These are phyloP conservation scores for Eonycteris spelaea DNA, from an alignment of 2,113 vertebrate genomes.

Conservation along the genomic window DNA sequence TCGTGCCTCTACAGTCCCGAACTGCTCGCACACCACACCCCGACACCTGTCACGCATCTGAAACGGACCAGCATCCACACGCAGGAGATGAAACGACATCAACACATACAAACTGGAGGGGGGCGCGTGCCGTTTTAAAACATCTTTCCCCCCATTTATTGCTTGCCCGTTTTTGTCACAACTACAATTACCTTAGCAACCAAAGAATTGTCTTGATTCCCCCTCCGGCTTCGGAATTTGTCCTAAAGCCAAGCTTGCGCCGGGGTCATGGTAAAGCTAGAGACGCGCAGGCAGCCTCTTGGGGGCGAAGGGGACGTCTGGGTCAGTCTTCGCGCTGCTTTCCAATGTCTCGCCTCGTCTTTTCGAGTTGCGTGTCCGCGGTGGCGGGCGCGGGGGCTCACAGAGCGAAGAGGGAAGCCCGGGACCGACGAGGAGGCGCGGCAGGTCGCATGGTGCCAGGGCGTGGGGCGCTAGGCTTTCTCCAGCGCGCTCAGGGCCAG, in stretches of 20 bases:
- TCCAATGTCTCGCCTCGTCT: not conserved
- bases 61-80: constrained; percentile 20
- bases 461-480: constrained; percentile 40
- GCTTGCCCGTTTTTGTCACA: constrained; percentile 38
- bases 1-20: constrained; percentile 56
- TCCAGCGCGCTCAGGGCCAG: not conserved
- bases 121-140: not conserved
- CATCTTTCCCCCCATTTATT: not conserved
- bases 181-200: constrained; percentile 84
- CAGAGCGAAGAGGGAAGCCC: not conserved
- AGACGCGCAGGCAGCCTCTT: constrained; percentile 37
- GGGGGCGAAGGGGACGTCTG: not conserved
- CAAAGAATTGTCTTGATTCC: constrained; percentile 64
- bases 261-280: constrained; percentile 64
- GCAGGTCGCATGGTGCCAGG: constrained; percentile 40
- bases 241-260: constrained; percentile 64
- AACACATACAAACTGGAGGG: not conserved
- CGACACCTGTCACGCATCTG: constrained; percentile 61
- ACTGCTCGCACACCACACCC: not conserved
- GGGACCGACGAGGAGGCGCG: not conserved
- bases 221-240: constrained; percentile 56
- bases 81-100: not conserved
- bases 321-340: constrained; percentile 14
- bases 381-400: constrained; percentile 41
- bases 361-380: constrained; percentile 31